These are phyloP conservation scores for Adrianichthys oophorus DNA, from an alignment of 2,797 vertebrate genomes.

Conservation along the genomic window DNA sequence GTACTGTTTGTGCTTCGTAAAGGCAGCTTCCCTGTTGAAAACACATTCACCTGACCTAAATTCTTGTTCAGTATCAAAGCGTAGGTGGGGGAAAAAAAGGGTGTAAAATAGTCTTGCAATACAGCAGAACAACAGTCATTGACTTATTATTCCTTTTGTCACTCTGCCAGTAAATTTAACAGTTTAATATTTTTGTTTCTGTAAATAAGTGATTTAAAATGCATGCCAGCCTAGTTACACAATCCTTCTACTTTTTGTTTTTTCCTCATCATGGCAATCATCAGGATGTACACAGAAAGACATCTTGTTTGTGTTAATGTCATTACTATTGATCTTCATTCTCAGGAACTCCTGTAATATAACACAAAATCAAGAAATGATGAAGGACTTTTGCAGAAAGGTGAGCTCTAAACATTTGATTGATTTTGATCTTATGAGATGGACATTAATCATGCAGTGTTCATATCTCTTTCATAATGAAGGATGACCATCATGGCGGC, in stretches of 20 bases:
- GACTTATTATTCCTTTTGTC: neutral
- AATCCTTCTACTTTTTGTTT: constrained; percentile 33
- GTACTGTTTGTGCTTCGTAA: constrained; percentile 72
- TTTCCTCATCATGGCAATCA: constrained; percentile 43
- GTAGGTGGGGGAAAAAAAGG: constrained; percentile 1
- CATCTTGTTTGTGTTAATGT: constrained; percentile 21
- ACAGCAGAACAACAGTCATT: constrained; percentile 6
- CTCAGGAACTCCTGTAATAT: constrained; percentile 88
- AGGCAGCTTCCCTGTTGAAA: constrained; percentile 8
- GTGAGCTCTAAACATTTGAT: constrained; percentile 54
- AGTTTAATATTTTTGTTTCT: too few species aligned
- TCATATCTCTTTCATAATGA: constrained; percentile 35
- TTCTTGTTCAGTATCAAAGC: constrained; percentile 2
- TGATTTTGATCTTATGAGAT: neutral
- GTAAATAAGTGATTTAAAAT: constrained; percentile 4
- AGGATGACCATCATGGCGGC: constrained; percentile 78
- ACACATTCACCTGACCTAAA: constrained; percentile 7
- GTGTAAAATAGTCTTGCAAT: constrained; percentile 13
- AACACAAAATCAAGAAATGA: constrained; percentile 76
- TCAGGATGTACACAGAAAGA: constrained; percentile 9
- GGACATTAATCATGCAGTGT: too few species aligned
- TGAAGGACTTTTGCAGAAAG: constrained; percentile 73
- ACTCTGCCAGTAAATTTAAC: too few species aligned
- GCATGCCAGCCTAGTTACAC: constrained; percentile 30
- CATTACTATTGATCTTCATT: constrained; percentile 15